phyloP scores from a whole-genome alignment of 2,113 vertebrate genomes.

The Rhinoptilus africanus region DNA sequence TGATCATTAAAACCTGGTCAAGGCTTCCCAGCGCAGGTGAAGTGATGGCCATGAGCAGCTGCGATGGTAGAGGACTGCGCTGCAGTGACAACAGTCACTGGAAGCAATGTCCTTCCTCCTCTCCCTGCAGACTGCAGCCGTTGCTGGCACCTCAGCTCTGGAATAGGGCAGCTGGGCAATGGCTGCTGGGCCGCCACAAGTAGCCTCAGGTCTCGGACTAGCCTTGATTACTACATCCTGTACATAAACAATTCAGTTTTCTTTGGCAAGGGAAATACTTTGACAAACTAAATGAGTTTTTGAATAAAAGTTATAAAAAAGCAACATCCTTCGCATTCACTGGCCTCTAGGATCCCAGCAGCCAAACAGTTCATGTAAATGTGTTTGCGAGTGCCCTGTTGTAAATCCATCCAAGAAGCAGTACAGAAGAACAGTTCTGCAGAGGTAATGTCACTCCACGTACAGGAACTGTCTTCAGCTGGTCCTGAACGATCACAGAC shows the following conservation, averaged over 20 bases:
- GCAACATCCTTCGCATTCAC: neutral
- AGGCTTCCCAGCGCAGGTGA: neutral
- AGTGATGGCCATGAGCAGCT: neutral
- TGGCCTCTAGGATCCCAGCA: neutral
- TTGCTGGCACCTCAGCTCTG: neutral
- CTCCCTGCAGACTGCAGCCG: neutral
- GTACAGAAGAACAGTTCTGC: neutral
- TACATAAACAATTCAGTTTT: neutral
- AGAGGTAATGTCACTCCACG: neutral
- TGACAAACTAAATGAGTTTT: neutral
- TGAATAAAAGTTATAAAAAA: neutral
- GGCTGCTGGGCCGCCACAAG: neutral
- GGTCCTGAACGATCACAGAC: neutral
- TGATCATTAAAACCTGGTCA: neutral
- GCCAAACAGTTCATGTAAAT: neutral
- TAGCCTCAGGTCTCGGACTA: neutral
- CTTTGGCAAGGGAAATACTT: neutral
- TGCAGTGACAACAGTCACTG: neutral
- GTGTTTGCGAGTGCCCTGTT: neutral
- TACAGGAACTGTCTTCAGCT: neutral
- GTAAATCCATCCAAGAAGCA: neutral
- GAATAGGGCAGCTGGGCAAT: neutral
- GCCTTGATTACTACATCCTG: neutral
- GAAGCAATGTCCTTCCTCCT: neutral
- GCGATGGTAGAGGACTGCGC: neutral